Evolutionary conservation across 2,113 vertebrate species (phyloP).

Genomic region (Vombatus ursinus): DNA sequence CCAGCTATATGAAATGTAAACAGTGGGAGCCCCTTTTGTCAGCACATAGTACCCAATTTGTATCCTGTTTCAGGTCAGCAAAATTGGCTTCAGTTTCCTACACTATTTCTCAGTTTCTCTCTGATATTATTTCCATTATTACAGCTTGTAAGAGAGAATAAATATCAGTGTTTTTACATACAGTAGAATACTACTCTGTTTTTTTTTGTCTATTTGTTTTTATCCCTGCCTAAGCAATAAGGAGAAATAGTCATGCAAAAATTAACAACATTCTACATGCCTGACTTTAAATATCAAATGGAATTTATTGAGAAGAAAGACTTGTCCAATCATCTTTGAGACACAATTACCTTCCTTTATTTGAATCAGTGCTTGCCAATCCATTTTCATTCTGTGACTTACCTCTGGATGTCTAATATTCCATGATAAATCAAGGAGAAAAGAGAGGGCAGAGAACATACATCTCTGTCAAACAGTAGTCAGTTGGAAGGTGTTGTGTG

Average conservation of each 20-base stretch:
- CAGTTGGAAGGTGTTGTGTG: not conserved
- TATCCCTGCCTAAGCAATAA: not conserved
- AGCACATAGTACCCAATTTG: not conserved
- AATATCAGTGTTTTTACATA: not conserved
- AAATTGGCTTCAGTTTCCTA: not conserved
- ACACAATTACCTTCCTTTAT: not conserved
- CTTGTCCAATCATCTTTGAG: not conserved
- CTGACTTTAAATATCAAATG: not conserved
- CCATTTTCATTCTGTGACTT: not conserved
- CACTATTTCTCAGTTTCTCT: not conserved
- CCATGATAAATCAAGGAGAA: not conserved
- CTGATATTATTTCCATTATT: conserved; percentile 14
- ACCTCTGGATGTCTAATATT: not conserved
- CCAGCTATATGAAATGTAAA: conserved; percentile 18
- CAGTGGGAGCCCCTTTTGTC: not conserved
- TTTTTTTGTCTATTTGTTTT: not conserved
- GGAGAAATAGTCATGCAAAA: not conserved
- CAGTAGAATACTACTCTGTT: not conserved
- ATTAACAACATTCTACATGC: not conserved
- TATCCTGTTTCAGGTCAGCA: conserved; percentile 1
- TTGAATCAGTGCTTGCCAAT: not conserved
- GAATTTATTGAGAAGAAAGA: not conserved
- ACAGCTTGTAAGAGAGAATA: conserved; percentile 10
- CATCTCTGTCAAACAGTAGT: not conserved
- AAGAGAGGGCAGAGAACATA: not conserved